Evolutionary conservation across 2,113 vertebrate genomes (phyloP), one percentile per base, ranked within the genome.

Genomic region (Panurus biarmicus): DNA sequence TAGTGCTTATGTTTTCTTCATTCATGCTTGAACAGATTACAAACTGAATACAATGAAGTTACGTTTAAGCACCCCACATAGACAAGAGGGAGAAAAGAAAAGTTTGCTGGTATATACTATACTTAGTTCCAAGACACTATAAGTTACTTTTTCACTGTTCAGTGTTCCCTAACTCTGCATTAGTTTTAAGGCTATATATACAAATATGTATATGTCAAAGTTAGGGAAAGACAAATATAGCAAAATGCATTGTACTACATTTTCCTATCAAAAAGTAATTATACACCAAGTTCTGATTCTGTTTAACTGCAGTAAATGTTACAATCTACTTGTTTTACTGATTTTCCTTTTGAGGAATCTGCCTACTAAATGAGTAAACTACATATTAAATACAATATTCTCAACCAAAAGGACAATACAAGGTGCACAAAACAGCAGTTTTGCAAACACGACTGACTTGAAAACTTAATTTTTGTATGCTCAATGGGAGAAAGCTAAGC

Each of bases 121-220:
- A 96, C 94, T 95, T 96, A 97, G 95, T 90, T 98, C 93, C 94
- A 96, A 97, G 88, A 97, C 96, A 97, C 95, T 96, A 97, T 96
- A 97, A 97, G 95, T 97, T 97, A 97, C 92, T 95, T 96, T 97
- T 95, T 93, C 96, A 96, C 93, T 97, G 94, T 95, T 96, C 93
- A 96, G 96, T 95, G 95, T 80, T 97, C 95, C 96, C 96, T 97
- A 98, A 97, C 96, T 96, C 96, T 96, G 96, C 95, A 96, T 97
- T 96, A 97, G 94, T 96, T 98, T 98, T 97, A 98, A 98, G 97
- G 96, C 96, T 97, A 96, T 97, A 98, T 98, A 98, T 97, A 98
- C 97, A 98, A 97, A 97, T 97, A 97, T 89, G 95, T 97, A 86
- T 98, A 98, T 97, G 96, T 97, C 93, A 92, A 98, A 98, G 89